Conservation (phyloP, 2,113 vertebrate species). For the Pluvianellus socialis region DNA sequence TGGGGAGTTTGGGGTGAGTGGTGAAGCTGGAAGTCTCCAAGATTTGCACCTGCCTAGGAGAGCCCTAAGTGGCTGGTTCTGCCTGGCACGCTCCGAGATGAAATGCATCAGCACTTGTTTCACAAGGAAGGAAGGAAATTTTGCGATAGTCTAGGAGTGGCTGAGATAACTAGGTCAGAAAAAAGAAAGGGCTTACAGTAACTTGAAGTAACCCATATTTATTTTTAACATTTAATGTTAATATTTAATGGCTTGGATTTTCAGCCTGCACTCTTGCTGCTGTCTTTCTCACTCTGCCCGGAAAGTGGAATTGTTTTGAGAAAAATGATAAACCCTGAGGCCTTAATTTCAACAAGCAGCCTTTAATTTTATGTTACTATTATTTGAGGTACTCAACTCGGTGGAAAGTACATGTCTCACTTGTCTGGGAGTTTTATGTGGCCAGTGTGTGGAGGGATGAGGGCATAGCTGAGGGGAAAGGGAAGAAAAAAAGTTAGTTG, state of each 20-base stretch:
- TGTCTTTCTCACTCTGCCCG: not conserved
- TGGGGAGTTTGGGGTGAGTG: not conserved
- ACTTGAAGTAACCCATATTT: constrained; percentile 19
- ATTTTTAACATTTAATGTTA: constrained; percentile 43
- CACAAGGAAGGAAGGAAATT: not conserved
- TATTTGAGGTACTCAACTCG: not conserved
- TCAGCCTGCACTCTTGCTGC: not conserved
- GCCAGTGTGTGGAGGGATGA: not conserved
- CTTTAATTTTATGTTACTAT: not conserved
- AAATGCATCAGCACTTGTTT: not conserved
- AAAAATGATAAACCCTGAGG: not conserved
- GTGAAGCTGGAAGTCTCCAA: not conserved
- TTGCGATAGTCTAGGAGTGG: not conserved
- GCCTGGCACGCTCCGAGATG: not conserved
- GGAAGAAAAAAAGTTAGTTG: not conserved
- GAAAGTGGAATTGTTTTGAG: not conserved
- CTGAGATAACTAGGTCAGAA: constrained; percentile 35
- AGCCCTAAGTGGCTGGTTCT: not conserved
- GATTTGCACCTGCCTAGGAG: not conserved
- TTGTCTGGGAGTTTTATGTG: not conserved
- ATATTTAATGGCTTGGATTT: constrained; percentile 38
- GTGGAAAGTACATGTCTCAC: not conserved
- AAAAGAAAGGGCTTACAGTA: not conserved
- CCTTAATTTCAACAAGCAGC: not conserved
- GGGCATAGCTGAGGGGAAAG: not conserved